phyloP scores from a whole-genome alignment of 2,113 vertebrate species.

The Vulpes lagopus region DNA sequence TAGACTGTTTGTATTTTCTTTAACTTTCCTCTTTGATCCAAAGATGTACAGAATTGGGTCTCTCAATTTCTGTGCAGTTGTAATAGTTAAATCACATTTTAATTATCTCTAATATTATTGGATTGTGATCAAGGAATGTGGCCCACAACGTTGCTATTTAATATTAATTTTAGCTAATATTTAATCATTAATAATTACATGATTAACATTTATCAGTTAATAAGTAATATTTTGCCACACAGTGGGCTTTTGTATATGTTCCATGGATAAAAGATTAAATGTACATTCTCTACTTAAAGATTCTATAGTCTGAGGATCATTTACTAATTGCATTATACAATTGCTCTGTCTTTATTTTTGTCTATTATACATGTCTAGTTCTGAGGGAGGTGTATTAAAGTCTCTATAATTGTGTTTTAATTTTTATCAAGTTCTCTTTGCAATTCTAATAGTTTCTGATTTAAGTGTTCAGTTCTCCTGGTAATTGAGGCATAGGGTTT shows the following conservation, averaged over 20 bases:
- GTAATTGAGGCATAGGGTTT: background rate
- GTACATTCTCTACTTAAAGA: background rate
- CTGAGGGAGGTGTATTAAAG: background rate
- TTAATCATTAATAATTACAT: background rate
- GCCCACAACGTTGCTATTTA: background rate
- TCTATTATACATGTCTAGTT: slow-evolving; percentile 16
- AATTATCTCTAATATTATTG: background rate
- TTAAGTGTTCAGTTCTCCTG: background rate
- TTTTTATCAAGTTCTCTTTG: slow-evolving; percentile 10
- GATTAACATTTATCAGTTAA: background rate
- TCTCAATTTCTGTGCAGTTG: background rate
- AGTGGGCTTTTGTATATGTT: background rate
- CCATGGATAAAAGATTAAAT: background rate
- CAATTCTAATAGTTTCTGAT: slow-evolving; percentile 1
- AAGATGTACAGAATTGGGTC: background rate
- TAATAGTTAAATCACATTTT: background rate
- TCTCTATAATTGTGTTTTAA: background rate
- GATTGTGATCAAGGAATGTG: background rate
- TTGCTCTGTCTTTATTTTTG: background rate
- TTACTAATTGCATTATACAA: background rate
- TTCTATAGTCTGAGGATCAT: background rate
- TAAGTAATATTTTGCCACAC: background rate
- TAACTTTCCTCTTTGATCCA: background rate
- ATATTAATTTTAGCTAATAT: background rate
- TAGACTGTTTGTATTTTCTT: background rate